Base-by-base conservation (phyloP, 2,888 invertebrate species). In the Lymantria monacha region DNA sequence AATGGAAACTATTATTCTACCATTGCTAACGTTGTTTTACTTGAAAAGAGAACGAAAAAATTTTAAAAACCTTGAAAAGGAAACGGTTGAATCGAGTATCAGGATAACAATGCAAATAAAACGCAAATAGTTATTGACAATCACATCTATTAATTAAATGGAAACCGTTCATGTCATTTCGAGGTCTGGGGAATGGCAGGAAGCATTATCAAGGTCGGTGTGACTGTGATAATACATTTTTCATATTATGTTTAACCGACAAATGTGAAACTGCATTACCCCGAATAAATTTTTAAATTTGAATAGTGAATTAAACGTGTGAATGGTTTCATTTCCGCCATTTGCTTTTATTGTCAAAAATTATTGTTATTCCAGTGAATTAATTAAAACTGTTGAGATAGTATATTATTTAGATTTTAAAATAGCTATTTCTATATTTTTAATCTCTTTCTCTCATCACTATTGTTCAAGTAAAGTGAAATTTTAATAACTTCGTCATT, bases 31-130 rank as follows among this genome's bases (percentile, higher is more conserved):
- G 5, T n/a, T n/a, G n/a, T 5, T 22, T 22, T 22, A 22, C 22
- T 22, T 22, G 3, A 22, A 5, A 22, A 22, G 5, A 22, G 5
- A 22, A 22, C n/a, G n/a, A 22, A 3, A 3, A 33, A 10, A 10
- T 33, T 8, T 33, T 8, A 2, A 8, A 3, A 46, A 37, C 64
- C 68, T 37, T 57, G 68, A 55, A 33, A 60, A 60, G 51, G 53
- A 60, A 64, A 51, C 15, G 64, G 51, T 36, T 13, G 36, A 7
- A 14, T n/a, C n/a, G 30, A 30, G 37, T 7, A 47, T 10, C 36
- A 46, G 10, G 5, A 30, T 13, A 10, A 46, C 12, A 33, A 33
- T 5, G 9, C 36, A 22, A 38, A 38, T 38, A 38, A 38, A 38
- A 38, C 38, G 11, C 11, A 7, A 38, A 7, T 38, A 38, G 1